Evolutionary conservation across 1,140 invertebrate species (phyloP).

Genomic region (Orchestia grillus): DNA sequence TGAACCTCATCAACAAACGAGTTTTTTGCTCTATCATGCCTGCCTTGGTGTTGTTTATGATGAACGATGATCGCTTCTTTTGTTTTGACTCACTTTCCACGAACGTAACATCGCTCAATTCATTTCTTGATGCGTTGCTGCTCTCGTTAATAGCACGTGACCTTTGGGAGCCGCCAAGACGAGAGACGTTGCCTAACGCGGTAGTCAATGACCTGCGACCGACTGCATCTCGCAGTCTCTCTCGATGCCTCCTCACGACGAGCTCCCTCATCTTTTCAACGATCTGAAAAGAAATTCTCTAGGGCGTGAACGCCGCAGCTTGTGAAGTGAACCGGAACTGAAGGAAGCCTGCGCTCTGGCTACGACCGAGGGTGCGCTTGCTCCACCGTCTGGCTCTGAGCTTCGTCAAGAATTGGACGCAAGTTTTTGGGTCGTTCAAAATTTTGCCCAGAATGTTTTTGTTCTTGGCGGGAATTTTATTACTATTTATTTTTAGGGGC

Average conservation of each 20-base stretch:
- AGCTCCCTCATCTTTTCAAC: neutral
- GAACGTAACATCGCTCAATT: neutral
- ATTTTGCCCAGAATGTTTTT: too few relatives aligned
- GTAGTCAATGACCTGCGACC: slow-evolving; percentile 5
- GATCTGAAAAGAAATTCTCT: neutral
- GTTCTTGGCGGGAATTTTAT: too few relatives aligned
- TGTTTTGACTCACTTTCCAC: neutral
- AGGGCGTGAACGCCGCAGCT: neutral
- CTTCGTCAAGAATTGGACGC: neutral
- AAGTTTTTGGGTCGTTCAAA: too few relatives aligned
- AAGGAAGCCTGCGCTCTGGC: neutral
- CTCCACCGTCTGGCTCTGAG: neutral
- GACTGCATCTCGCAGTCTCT: neutral
- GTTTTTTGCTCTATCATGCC: neutral
- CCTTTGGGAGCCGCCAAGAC: neutral
- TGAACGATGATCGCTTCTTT: neutral
- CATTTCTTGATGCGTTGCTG: neutral
- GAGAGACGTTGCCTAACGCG: neutral
- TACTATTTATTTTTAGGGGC: too few relatives aligned
- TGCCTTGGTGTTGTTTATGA: neutral
- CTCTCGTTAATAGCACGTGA: neutral
- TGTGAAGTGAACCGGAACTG: neutral
- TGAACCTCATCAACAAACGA: neutral
- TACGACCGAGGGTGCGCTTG: too few relatives aligned
- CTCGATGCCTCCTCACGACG: neutral